Conservation (phyloP, 2,113 vertebrate species). For the Setophaga kirtlandii region DNA sequence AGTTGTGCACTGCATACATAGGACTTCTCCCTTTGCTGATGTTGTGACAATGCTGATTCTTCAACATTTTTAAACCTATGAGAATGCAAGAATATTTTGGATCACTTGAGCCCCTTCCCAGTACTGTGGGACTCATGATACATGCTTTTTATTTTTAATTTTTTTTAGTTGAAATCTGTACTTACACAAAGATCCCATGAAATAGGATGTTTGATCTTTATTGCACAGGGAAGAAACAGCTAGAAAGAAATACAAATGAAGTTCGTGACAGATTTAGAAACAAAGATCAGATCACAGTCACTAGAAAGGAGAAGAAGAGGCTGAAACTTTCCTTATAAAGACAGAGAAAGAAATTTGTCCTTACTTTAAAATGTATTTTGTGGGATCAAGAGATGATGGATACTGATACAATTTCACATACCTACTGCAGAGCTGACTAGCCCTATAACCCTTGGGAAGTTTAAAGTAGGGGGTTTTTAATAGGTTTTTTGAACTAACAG, state of each 20-base stretch:
- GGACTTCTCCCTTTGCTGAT: not conserved
- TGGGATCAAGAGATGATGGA: not conserved
- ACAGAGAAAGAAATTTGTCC: not conserved
- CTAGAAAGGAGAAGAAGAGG: not conserved
- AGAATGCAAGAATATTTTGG: not conserved
- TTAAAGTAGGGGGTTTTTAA: not conserved
- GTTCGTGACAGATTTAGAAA: not conserved
- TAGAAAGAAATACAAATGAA: not conserved
- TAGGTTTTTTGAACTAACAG: not conserved
- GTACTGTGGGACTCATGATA: not conserved
- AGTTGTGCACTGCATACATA: not conserved
- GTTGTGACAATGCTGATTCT: not conserved
- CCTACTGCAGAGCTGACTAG: not conserved
- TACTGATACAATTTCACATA: not conserved
- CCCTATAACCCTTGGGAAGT: not conserved
- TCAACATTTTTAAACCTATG: not conserved
- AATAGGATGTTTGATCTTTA: not conserved
- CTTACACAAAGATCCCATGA: not conserved
- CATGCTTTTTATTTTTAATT: not conserved
- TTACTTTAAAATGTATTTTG: not conserved
- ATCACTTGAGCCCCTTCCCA: not conserved
- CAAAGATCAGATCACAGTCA: not conserved
- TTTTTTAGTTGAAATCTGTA: not conserved
- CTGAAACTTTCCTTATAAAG: not conserved
- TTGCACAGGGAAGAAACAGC: not conserved